Evolutionary conservation across 2,113 vertebrate genomes (phyloP), one percentile per base, ranked within the genome.

Genomic region (Stigmatopora argus): DNA sequence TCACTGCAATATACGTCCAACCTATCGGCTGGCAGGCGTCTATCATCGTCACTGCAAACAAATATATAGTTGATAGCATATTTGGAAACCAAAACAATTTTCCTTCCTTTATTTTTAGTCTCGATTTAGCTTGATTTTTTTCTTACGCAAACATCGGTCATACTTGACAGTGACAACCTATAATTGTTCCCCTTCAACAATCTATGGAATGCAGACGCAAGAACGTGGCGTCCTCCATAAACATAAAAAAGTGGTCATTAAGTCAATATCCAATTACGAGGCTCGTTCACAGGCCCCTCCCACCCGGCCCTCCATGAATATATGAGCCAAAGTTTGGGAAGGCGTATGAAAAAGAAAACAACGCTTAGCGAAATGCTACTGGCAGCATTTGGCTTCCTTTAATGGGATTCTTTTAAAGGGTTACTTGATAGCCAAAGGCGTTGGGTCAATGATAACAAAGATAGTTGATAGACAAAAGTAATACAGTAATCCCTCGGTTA

Each of bases 391-490:
- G 76, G 53, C 78, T 79, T 76, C 82, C 81, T 83, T 80, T 86
- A 89, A 88, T 87, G 82, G 83, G 81, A 87, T 87, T 79, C 82
- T 81, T 83, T 89, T 79, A 87, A 87, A 83, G 75, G 85, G 64
- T 74, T 77, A 84, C 87, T 83, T 82, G 77, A 78, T 69, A 82
- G 83, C 83, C 84, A 88, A 85, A 84, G 80, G 51, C 51, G 11
- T 19, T 13, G 4, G 51, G 21, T 14, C 10, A 53, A 53, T 52
- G 21, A 2, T 52, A 3, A 4, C 49, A 19, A 19, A 49, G n/a
- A 49, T 48, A 45, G 44, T n/a, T n/a, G n/a, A n/a, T n/a, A n/a
- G n/a, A n/a, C n/a, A n/a, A n/a, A n/a, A n/a, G n/a, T n/a, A n/a
- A n/a, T n/a, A n/a, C n/a, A n/a, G 38, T 41, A 7, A 41, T 41